Conservation (phyloP, 2,888 invertebrate species). For the Luperina nickerlii region DNA sequence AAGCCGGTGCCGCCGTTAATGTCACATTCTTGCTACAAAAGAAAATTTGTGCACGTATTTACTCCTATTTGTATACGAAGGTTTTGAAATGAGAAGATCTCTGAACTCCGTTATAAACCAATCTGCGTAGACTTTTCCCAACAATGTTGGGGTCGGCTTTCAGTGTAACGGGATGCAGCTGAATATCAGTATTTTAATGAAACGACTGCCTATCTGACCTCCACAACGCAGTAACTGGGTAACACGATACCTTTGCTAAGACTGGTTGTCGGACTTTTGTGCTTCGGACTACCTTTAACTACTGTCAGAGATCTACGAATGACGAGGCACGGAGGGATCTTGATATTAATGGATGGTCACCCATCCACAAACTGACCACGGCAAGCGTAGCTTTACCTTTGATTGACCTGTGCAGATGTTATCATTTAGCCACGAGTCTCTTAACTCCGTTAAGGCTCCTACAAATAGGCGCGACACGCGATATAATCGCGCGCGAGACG, state of each 20-base stretch:
- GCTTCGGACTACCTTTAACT: not conserved
- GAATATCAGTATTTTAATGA: not conserved
- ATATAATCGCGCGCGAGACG: too few relatives aligned
- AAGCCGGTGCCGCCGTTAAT: slow-evolving; percentile 37
- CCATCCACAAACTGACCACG: not conserved
- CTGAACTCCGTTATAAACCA: not conserved
- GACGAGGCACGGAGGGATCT: not conserved
- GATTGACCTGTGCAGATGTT: not conserved
- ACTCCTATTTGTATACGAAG: not conserved
- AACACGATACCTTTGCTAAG: not conserved
- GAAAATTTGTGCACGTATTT: slow-evolving; percentile 16
- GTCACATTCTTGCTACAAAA: slow-evolving; percentile 40
- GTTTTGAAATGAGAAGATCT: not conserved
- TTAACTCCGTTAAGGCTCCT: not conserved
- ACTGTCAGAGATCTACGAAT: not conserved
- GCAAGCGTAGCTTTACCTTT: not conserved
- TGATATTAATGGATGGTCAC: not conserved
- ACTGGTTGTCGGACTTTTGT: not conserved
- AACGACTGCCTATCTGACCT: not conserved
- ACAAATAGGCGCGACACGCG: too few relatives aligned
- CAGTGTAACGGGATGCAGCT: not conserved
- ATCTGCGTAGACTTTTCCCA: not conserved
- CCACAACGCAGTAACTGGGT: not conserved
- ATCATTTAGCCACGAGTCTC: not conserved
- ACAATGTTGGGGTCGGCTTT: not conserved